Evolutionary conservation across 2,888 invertebrate species (phyloP).

Genomic region (Phengaris alcon): DNA sequence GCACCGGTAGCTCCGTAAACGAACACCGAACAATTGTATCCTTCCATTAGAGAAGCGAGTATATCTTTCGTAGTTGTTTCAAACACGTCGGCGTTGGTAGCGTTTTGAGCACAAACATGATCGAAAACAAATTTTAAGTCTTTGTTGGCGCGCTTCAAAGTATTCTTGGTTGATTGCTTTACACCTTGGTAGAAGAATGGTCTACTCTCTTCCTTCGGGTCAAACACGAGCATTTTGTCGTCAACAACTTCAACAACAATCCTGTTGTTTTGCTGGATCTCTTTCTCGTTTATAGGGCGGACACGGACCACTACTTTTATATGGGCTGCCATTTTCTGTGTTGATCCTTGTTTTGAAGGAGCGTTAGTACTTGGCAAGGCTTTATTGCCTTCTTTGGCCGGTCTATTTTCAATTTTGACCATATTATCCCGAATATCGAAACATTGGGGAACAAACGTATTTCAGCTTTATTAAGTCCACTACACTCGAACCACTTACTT

Average conservation of each 20-base stretch:
- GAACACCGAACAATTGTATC: slow-evolving; percentile 96
- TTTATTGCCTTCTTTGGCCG: slow-evolving; percentile 40
- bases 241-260: slow-evolving; percentile 87
- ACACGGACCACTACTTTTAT: slow-evolving; percentile 92
- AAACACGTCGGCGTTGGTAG: slow-evolving; percentile 88
- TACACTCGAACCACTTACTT: background rate
- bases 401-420: slow-evolving; percentile 55
- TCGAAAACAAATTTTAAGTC: slow-evolving; percentile 93
- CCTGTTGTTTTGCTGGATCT: slow-evolving; percentile 79
- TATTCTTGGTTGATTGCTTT: slow-evolving; percentile 86
- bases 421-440: slow-evolving; percentile 43
- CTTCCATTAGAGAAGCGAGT: slow-evolving; percentile 86
- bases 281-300: slow-evolving; percentile 86
- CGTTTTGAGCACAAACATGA: slow-evolving; percentile 84
- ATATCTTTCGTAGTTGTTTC: slow-evolving; percentile 88
- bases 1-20: slow-evolving; percentile 98
- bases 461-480: background rate
- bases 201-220: slow-evolving; percentile 89
- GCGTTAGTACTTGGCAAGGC: slow-evolving; percentile 38
- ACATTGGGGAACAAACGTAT: slow-evolving; percentile 31
- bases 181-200: slow-evolving; percentile 91
- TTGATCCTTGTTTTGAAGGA: slow-evolving; percentile 68
- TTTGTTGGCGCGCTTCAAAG: slow-evolving; percentile 88
- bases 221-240: slow-evolving; percentile 89
- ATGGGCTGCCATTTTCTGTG: slow-evolving; percentile 75